Percentiles rank a stretch among this genome's conserved stretches.
These are phyloP conservation scores for Aquatica leii DNA, from an alignment of 2,888 invertebrate species.

Conservation along the genomic window DNA sequence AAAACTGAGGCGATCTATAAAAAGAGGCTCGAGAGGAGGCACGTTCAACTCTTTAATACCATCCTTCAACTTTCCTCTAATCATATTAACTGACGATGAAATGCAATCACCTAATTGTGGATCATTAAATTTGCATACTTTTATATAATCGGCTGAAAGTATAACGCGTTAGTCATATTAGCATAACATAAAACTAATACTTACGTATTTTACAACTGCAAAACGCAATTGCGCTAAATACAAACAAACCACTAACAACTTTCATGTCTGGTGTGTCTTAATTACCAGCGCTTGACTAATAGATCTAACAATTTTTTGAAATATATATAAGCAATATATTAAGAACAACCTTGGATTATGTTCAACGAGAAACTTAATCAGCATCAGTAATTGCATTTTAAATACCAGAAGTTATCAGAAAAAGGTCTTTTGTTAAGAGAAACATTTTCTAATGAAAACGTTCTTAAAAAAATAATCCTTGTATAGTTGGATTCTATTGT, in stretches of 20 bases:
- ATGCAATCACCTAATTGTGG: constrained; percentile 7
- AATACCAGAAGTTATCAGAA: too few relatives aligned
- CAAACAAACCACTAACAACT: neutral
- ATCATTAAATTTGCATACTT: constrained; percentile 5
- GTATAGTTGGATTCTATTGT: too few relatives aligned
- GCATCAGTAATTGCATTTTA: too few relatives aligned
- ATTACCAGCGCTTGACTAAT: neutral
- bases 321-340: too few relatives aligned
- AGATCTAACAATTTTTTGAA: too few relatives aligned
- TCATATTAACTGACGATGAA: neutral
- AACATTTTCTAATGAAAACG: too few relatives aligned
- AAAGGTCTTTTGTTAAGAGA: too few relatives aligned
- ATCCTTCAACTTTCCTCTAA: neutral
- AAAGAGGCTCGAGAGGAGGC: constrained; percentile 4
- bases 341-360: too few relatives aligned
- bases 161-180: neutral
- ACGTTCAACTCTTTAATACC: constrained; percentile 10
- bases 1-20: constrained; percentile 69
- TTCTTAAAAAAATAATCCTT: too few relatives aligned
- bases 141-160: constrained; percentile 19
- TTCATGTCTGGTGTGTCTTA: neutral
- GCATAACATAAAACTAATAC: neutral
- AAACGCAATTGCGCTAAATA: neutral
- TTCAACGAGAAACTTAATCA: too few relatives aligned
- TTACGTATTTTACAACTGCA: neutral